Conservation (phyloP, 2,797 vertebrate species). For the Neosilurus mollespiculum region DNA sequence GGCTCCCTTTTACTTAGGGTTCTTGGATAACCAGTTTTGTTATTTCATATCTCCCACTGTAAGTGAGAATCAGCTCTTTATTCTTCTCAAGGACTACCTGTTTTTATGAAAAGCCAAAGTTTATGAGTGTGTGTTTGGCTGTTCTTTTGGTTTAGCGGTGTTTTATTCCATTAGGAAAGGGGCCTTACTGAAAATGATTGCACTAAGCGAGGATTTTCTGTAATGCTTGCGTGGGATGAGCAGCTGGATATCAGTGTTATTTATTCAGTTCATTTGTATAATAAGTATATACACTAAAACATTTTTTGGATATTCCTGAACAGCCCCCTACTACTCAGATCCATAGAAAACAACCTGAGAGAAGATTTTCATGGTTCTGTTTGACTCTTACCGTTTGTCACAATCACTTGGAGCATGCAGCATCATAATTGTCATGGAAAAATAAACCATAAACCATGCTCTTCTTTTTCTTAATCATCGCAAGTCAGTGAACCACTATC, state of each 20-base stretch:
- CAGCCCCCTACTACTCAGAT: too few species aligned
- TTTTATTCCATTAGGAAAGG: conserved; percentile 52
- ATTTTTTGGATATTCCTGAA: too few species aligned
- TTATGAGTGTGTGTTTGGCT: conserved; percentile 8
- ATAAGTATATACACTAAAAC: too few species aligned
- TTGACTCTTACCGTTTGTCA: too few species aligned
- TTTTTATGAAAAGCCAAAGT: background rate
- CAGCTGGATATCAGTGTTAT: conserved; percentile 60
- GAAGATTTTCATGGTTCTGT: too few species aligned
- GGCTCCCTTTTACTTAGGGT: background rate
- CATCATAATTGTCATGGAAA: too few species aligned
- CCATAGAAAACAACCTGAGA: too few species aligned
- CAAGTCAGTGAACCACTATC: too few species aligned
- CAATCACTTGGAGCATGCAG: too few species aligned
- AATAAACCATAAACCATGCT: too few species aligned
- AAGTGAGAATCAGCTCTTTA: background rate
- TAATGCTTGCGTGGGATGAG: conserved; percentile 42
- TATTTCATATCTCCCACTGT: background rate
- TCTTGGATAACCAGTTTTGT: background rate
- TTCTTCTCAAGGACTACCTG: background rate
- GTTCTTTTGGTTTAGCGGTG: background rate
- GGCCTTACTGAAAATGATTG: conserved; percentile 68
- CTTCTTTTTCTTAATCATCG: too few species aligned
- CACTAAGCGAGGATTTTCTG: conserved; percentile 45
- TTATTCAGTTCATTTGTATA: conserved; percentile 54